Evolutionary conservation across 2,797 vertebrate genomes (phyloP).

Genomic region (Dendrocincla fuliginosa): DNA sequence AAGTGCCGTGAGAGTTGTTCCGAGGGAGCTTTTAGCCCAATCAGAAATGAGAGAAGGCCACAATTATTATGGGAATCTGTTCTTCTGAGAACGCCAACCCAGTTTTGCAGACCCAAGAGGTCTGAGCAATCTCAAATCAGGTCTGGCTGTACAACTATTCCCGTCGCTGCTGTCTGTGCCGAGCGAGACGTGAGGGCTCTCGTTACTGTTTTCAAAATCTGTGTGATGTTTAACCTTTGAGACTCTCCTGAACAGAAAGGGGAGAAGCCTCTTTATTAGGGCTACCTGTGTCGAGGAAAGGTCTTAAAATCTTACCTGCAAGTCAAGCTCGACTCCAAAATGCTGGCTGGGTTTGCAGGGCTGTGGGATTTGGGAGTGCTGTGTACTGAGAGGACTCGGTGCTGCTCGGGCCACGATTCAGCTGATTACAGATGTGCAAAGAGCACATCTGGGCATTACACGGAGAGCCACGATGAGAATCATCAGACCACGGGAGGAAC

Average conservation of each 20-base stretch:
- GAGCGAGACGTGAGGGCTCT: not conserved
- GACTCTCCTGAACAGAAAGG: not conserved
- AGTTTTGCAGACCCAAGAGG: constrained; percentile 60
- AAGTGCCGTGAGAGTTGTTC: constrained; percentile 38
- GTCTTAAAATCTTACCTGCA: not conserved
- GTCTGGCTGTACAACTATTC: constrained; percentile 12
- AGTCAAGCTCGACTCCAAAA: not conserved
- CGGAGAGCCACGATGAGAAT: not conserved
- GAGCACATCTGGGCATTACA: not conserved
- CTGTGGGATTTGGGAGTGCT: not conserved
- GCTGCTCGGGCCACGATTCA: not conserved
- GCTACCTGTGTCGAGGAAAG: not conserved
- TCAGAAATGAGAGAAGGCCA: constrained; percentile 17
- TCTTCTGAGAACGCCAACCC: constrained; percentile 66
- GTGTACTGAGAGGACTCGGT: not conserved
- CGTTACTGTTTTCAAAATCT: not conserved
- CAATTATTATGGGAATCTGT: constrained; percentile 58
- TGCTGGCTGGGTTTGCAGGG: not conserved
- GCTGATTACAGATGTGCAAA: constrained; percentile 7
- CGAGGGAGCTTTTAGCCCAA: constrained; percentile 44
- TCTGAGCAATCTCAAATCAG: constrained; percentile 60
- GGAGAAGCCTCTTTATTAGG: not conserved
- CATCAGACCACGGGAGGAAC: not conserved
- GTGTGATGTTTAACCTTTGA: not conserved
- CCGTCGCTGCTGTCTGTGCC: not conserved